Percentiles rank a stretch among this genome's conserved stretches.
Conservation (phyloP, 1,140 invertebrate species). For the Chionoecetes opilio region DNA sequence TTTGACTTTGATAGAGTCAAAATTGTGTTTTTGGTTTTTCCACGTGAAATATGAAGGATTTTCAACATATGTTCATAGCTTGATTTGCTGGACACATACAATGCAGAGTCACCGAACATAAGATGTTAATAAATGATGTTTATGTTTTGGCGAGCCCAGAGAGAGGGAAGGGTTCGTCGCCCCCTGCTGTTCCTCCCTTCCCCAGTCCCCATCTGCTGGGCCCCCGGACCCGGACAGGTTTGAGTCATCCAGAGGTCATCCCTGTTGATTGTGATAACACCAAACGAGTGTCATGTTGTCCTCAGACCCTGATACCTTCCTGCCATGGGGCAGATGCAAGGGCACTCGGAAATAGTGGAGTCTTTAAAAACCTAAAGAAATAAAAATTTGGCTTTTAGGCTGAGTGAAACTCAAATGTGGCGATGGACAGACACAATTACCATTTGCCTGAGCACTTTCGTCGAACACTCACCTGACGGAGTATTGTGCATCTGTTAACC, state of each 20-base stretch:
- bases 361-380: not conserved
- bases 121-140: not conserved
- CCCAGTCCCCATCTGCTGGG: constrained; percentile 55
- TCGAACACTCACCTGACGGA: not conserved
- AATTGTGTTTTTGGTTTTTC: too few species aligned
- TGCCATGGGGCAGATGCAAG: not conserved
- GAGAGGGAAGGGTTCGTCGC: constrained; percentile 42
- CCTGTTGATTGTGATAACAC: not conserved
- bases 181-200: constrained; percentile 52
- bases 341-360: not conserved
- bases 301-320: not conserved
- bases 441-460: not conserved
- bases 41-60: too few species aligned
- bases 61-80: too few species aligned
- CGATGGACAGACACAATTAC: not conserved
- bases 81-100: too few species aligned
- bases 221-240: constrained; percentile 19
- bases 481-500: not conserved
- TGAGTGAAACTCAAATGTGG: not conserved
- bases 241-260: constrained; percentile 43
- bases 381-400: constrained; percentile 41
- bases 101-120: too few species aligned
- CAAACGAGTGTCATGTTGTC: not conserved
- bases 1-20: too few species aligned
- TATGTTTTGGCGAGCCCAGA: constrained; percentile 38